Evolutionary conservation across 1,140 invertebrate species (phyloP).

Genomic region (Temnothorax nylanderi): DNA sequence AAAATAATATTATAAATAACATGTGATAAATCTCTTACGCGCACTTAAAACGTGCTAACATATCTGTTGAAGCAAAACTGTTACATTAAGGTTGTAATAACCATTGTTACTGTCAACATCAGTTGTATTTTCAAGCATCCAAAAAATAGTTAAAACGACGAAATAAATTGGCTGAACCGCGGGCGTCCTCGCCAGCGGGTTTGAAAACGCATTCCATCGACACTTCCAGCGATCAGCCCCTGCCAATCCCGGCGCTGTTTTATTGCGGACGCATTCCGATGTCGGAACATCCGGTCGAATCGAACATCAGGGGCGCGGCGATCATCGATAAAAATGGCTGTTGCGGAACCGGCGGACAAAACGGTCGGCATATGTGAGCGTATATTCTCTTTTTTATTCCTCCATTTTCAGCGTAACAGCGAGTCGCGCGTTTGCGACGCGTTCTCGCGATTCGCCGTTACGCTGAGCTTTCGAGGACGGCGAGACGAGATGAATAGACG

Average conservation of each 20-base stretch:
- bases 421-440: slow-evolving; percentile 2
- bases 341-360: neutral
- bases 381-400: neutral
- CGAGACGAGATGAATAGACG: neutral
- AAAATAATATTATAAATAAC: neutral
- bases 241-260: slow-evolving; percentile 1
- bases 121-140: neutral
- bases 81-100: neutral
- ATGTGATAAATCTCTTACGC: neutral
- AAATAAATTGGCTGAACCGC: slow-evolving; percentile 12
- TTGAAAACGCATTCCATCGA: slow-evolving; percentile 34
- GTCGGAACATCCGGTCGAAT: slow-evolving; percentile 28
- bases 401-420: neutral
- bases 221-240: slow-evolving; percentile 6
- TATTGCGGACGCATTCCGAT: slow-evolving; percentile 30
- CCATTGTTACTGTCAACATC: neutral
- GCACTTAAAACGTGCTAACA: neutral
- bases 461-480: neutral
- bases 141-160: slow-evolving; percentile 8
- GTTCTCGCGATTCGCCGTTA: neutral
- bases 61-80: neutral
- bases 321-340: slow-evolving; percentile 47
- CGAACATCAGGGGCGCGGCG: slow-evolving; percentile 16
- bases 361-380: neutral
- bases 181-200: neutral